Percentiles rank a stretch among this genome's conserved stretches.
phyloP scores from a whole-genome alignment of 1,140 invertebrate genomes.

The Trichonephila inaurata region DNA sequence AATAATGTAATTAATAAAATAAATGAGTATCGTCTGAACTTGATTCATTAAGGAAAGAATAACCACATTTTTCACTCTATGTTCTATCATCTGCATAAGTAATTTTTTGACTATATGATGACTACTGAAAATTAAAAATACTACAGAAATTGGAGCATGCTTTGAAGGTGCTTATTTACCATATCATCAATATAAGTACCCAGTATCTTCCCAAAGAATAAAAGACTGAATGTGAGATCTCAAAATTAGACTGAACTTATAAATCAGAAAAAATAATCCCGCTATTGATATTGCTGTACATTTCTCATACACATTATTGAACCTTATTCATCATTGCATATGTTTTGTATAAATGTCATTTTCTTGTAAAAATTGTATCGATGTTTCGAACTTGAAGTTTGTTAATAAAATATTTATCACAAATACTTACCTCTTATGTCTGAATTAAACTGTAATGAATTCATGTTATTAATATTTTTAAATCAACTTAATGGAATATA shows the following conservation, averaged over 20 bases:
- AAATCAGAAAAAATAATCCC: background rate
- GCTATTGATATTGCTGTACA: background rate
- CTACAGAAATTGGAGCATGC: too few relatives aligned
- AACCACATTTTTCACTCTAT: background rate
- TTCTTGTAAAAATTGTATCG: slow-evolving; percentile 48
- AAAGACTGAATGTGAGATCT: background rate
- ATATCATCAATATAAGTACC: too few relatives aligned
- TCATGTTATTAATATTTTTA: too few relatives aligned
- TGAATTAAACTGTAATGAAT: too few relatives aligned
- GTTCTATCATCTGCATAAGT: background rate
- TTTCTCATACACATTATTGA: background rate
- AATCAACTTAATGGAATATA: too few relatives aligned
- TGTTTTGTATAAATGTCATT: slow-evolving; percentile 28
- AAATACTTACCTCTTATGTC: too few relatives aligned
- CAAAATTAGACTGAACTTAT: background rate
- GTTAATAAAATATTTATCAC: slow-evolving; percentile 44
- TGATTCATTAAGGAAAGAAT: too few relatives aligned
- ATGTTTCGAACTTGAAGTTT: slow-evolving; percentile 52
- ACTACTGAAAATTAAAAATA: too few relatives aligned
- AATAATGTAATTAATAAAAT: background rate
- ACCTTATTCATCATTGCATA: background rate
- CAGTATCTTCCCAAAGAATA: background rate
- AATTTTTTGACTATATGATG: too few relatives aligned
- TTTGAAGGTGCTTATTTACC: too few relatives aligned
- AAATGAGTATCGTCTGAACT: background rate